phyloP scores from a whole-genome alignment of 2,113 vertebrate genomes.

The Semnornis frantzii region DNA sequence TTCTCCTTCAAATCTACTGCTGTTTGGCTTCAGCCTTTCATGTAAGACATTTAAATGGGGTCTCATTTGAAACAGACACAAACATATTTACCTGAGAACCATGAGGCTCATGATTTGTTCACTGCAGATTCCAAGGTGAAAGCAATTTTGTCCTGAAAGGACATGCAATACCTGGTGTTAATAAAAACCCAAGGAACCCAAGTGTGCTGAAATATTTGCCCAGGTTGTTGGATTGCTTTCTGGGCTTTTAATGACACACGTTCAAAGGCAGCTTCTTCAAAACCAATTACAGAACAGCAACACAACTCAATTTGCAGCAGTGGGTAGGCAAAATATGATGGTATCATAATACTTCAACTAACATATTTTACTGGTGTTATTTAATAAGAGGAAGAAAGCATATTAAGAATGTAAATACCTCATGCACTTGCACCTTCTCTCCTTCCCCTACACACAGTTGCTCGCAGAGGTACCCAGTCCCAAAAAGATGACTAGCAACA shows the following conservation, averaged over 20 bases:
- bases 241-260: background rate
- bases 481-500: background rate
- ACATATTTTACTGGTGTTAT: background rate
- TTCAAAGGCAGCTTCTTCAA: background rate
- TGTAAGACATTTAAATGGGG: background rate
- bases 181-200: constrained; percentile 4
- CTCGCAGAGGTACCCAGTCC: background rate
- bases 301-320: background rate
- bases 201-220: background rate
- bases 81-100: background rate
- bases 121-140: background rate
- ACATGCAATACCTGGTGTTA: background rate
- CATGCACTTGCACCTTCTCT: background rate
- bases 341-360: background rate
- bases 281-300: background rate
- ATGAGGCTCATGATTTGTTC: background rate
- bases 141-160: background rate
- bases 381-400: background rate
- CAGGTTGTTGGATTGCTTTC: background rate
- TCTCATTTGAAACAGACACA: background rate
- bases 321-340: background rate
- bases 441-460: background rate
- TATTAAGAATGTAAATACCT: background rate
- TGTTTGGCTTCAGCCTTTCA: background rate
- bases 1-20: background rate